These are phyloP conservation scores for Nomada goodeniana DNA, from an alignment of 2,888 invertebrate species.

Conservation along the genomic window DNA sequence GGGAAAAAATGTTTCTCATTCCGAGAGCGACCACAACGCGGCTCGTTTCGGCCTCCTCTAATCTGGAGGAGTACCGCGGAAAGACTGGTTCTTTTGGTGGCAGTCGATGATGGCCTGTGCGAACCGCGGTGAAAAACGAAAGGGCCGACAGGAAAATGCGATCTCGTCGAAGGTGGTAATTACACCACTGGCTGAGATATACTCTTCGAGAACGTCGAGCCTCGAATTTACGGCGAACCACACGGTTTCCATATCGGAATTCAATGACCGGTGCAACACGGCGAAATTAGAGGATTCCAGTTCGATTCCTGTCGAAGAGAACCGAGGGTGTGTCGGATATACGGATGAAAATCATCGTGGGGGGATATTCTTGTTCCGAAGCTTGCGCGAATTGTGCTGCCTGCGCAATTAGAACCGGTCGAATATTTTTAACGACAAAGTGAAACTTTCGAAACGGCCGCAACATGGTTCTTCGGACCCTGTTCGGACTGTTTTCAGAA, in stretches of 20 bases:
- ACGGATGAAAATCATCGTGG: no score
- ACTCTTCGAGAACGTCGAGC: not conserved
- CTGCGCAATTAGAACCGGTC: no score
- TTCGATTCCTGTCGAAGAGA: no score
- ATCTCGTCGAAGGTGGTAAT: slow-evolving; percentile 28
- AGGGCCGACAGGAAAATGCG: slow-evolving; percentile 8
- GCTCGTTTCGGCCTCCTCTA: slow-evolving; percentile 44
- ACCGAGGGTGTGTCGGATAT: no score
- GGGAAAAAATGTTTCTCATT: slow-evolving; percentile 46
- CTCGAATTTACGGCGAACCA: no score
- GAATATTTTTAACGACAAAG: not conserved
- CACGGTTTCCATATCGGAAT: no score
- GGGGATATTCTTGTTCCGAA: no score
- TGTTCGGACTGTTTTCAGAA: no score
- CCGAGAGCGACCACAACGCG: slow-evolving; percentile 14
- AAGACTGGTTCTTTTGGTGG: slow-evolving; percentile 41
- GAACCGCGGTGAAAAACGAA: slow-evolving; percentile 25
- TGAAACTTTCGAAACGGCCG: not conserved
- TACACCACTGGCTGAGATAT: slow-evolving; percentile 11
- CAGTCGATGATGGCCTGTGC: slow-evolving; percentile 18
- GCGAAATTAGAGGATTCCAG: no score
- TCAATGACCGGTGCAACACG: no score
- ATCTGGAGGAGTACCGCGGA: slow-evolving; percentile 33
- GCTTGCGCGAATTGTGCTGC: no score
- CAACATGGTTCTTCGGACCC: no score